Evolutionary conservation across 2,797 vertebrate species (phyloP).

Genomic region (Tangara arthus): DNA sequence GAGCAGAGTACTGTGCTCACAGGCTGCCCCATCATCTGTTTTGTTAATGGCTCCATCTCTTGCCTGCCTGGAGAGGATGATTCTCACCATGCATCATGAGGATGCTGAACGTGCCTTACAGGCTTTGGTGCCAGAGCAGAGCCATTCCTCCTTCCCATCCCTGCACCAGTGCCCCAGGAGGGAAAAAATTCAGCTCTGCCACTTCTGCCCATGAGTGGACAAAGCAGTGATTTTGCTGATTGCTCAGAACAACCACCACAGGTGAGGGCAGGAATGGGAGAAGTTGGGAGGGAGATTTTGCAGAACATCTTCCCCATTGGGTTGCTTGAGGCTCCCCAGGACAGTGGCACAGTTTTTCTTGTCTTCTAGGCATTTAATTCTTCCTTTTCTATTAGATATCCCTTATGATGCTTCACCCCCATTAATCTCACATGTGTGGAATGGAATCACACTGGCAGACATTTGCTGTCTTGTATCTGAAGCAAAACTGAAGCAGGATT

Average conservation of each 20-base stretch:
- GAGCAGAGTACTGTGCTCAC: not conserved
- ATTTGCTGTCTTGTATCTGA: not conserved
- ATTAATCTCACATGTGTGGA: not conserved
- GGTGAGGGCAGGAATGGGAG: not conserved
- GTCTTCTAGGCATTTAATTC: not conserved
- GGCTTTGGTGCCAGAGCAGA: not conserved
- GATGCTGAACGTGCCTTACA: not conserved
- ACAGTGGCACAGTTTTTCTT: not conserved
- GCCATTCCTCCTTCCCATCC: not conserved
- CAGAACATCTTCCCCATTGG: not conserved
- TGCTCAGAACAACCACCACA: accelerated
- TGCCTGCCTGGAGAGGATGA: not conserved
- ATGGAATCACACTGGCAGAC: not conserved
- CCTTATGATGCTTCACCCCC: not conserved
- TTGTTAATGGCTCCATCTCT: not conserved
- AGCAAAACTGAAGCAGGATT: not conserved
- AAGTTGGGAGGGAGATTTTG: not conserved
- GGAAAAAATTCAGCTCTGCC: not conserved
- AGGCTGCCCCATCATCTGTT: not conserved
- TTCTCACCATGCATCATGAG: not conserved
- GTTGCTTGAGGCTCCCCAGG: not conserved
- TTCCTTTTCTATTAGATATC: not conserved
- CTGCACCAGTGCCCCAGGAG: not conserved
- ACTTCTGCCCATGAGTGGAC: not conserved
- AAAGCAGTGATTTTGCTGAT: not conserved